Percentiles rank a stretch among this genome's conserved stretches.
Evolutionary conservation across 2,113 vertebrate genomes (phyloP).

Genomic region (Bothrops jararaca): DNA sequence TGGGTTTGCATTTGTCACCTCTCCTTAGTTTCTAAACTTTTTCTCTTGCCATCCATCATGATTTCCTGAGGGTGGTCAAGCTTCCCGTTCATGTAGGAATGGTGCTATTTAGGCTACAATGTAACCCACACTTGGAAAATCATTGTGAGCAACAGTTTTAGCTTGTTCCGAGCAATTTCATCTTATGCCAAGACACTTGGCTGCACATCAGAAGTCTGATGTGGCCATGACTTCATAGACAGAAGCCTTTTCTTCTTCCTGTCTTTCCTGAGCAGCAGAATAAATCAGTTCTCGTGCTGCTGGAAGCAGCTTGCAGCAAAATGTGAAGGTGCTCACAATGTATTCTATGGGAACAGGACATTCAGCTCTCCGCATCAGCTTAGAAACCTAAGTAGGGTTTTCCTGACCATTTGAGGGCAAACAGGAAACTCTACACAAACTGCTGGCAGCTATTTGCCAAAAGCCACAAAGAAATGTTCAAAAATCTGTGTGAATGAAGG

Average conservation of each 20-base stretch:
- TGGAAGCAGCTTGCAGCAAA: not conserved
- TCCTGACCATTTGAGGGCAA: not conserved
- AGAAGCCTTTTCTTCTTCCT: not conserved
- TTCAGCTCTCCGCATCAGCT: slow-evolving; percentile 4
- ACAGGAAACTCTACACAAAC: not conserved
- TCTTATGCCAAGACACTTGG: not conserved
- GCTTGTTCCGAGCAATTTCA: not conserved
- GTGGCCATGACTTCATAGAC: not conserved
- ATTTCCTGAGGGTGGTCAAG: not conserved
- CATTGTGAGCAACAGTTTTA: not conserved
- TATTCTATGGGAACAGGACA: not conserved
- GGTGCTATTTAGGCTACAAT: not conserved
- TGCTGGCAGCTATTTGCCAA: not conserved
- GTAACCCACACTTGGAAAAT: not conserved
- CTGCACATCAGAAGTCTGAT: not conserved
- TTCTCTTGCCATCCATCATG: not conserved
- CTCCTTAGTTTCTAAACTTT: not conserved
- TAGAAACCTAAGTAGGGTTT: not conserved
- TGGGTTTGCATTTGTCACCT: not conserved
- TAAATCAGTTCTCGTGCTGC: not conserved
- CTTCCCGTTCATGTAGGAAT: not conserved
- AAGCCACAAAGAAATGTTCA: slow-evolving; percentile 30
- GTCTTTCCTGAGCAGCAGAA: not conserved
- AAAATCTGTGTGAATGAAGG: slow-evolving; percentile 34
- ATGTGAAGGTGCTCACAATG: not conserved